phyloP scores from a whole-genome alignment of 2,888 invertebrate species.

The Ochropleura plecta region DNA sequence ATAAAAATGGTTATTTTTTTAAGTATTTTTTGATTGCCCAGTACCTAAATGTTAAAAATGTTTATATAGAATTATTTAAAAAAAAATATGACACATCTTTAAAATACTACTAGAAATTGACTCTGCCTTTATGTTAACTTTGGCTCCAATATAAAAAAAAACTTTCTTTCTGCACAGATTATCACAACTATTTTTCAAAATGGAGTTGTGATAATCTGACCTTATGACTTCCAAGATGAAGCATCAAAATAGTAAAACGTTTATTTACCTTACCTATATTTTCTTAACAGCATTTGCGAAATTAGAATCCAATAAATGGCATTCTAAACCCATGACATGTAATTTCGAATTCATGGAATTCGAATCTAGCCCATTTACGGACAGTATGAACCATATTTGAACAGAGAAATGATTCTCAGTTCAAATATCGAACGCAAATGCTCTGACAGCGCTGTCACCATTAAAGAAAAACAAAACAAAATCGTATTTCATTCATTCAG shows the following conservation, averaged over 20 bases:
- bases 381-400: background rate
- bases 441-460: background rate
- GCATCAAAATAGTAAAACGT: background rate
- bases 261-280: background rate
- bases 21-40: background rate
- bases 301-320: background rate
- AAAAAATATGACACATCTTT: background rate
- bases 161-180: background rate
- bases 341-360: background rate
- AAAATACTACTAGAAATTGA: background rate
- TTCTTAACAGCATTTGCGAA: background rate
- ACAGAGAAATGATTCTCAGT: background rate
- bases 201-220: too few species aligned
- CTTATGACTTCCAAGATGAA: background rate
- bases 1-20: background rate
- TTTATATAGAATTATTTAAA: background rate
- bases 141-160: background rate
- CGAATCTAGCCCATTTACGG: background rate
- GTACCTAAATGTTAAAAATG: background rate
- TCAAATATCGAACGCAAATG: background rate
- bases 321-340: background rate
- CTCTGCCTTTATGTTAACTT: background rate
- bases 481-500: constrained; percentile 84
- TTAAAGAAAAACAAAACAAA: background rate
- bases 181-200: background rate